phyloP scores from a whole-genome alignment of 2,888 invertebrate genomes.

The Pasiphila rectangulata region DNA sequence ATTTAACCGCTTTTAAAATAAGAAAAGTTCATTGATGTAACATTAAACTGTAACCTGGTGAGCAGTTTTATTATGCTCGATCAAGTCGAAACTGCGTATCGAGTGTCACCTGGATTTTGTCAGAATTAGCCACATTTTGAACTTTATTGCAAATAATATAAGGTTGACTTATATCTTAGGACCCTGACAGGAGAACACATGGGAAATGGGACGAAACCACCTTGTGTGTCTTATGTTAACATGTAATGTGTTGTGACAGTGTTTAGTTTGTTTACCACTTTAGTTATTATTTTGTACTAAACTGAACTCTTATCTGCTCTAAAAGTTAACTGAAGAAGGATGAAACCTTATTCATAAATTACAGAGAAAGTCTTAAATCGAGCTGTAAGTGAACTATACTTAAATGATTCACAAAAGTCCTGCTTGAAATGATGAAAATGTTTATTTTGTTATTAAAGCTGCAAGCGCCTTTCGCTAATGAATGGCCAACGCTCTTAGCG shows the following conservation, averaged over 20 bases:
- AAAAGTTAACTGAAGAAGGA: too few relatives aligned
- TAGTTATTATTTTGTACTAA: constrained; percentile 11
- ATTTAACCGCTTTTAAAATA: background rate
- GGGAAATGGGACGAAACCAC: constrained; percentile 47
- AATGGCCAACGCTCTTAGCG: constrained; percentile 23
- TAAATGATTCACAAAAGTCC: constrained; percentile 6
- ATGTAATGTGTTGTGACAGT: constrained; percentile 45
- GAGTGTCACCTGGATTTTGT: constrained; percentile 60
- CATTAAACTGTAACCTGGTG: constrained; percentile 60
- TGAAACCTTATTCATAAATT: too few relatives aligned
- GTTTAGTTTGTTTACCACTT: constrained; percentile 31
- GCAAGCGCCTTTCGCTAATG: constrained; percentile 10
- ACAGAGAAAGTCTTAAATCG: background rate
- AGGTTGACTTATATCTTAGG: constrained; percentile 35
- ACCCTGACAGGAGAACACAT: constrained; percentile 47
- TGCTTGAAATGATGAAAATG: background rate
- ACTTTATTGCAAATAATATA: constrained; percentile 37
- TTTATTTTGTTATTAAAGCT: constrained; percentile 8
- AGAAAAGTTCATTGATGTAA: constrained; percentile 43
- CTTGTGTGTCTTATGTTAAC: constrained; percentile 58
- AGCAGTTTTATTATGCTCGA: constrained; percentile 72
- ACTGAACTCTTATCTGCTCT: constrained; percentile 14
- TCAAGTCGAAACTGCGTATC: constrained; percentile 69
- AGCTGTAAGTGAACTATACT: background rate
- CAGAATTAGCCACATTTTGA: constrained; percentile 21